Evolutionary conservation across 2,888 invertebrate genomes (phyloP).

Genomic region (Actias luna): DNA sequence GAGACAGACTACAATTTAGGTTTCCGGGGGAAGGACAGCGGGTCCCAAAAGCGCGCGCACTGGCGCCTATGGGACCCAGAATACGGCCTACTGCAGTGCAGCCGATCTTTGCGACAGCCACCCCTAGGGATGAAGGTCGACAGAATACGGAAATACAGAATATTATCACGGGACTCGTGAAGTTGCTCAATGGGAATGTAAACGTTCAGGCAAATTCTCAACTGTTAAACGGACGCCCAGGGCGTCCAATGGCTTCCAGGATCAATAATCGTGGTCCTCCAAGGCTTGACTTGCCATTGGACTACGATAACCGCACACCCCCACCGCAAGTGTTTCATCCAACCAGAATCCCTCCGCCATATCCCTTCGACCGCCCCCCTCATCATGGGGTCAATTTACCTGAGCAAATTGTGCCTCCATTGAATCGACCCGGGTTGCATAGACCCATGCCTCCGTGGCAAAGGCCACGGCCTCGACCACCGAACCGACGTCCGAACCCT

Average conservation of each 20-base stretch:
- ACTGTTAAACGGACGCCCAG: constrained; percentile 80
- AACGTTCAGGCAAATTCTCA: constrained; percentile 91
- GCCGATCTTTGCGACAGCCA: constrained; percentile 78
- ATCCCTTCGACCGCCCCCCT: constrained; percentile 88
- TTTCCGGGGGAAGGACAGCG: constrained; percentile 89
- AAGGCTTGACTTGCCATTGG: constrained; percentile 89
- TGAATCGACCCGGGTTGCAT: constrained; percentile 81
- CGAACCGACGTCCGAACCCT: constrained; percentile 78
- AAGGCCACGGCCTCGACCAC: constrained; percentile 82
- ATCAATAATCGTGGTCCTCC: constrained; percentile 96
- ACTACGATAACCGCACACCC: constrained; percentile 82
- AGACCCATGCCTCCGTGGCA: constrained; percentile 86
- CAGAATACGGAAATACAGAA: constrained; percentile 90
- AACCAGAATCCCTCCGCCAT: constrained; percentile 84
- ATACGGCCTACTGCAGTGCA: constrained; percentile 78
- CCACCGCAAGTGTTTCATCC: constrained; percentile 69
- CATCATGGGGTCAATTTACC: constrained; percentile 87
- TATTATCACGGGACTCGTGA: constrained; percentile 94
- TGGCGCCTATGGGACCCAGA: constrained; percentile 86
- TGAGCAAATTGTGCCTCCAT: constrained; percentile 87
- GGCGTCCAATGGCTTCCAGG: constrained; percentile 86
- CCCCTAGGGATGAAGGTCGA: constrained; percentile 68
- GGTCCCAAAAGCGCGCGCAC: constrained; percentile 87
- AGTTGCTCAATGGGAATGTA: constrained; percentile 93
- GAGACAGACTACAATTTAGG: constrained; percentile 70